Conservation (phyloP, 2,113 vertebrate genomes). For the Crotalus helleri region DNA sequence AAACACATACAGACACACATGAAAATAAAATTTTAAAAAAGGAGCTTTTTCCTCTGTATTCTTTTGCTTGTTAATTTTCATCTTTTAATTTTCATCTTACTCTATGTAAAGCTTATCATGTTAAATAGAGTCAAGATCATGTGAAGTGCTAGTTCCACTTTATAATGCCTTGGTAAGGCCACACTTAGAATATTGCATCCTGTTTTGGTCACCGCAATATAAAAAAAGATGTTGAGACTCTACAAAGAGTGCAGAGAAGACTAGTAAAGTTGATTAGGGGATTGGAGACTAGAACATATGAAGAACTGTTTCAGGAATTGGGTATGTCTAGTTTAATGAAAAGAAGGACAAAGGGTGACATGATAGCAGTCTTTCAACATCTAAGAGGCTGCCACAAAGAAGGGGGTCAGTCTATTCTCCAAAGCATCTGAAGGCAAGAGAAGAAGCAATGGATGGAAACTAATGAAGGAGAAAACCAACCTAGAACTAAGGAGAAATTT, state of each 20-base stretch:
- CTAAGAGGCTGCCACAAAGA: not conserved
- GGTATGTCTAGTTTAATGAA: not conserved
- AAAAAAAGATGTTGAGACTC: not conserved
- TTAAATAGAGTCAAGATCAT: not conserved
- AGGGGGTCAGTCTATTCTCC: not conserved
- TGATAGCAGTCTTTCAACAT: not conserved
- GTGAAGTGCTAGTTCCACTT: not conserved
- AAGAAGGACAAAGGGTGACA: not conserved
- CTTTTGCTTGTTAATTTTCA: conserved; percentile 52
- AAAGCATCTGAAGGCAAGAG: not conserved
- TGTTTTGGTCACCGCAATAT: not conserved
- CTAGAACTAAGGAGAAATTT: not conserved
- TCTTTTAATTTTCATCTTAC: conserved; percentile 23
- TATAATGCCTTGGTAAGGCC: not conserved
- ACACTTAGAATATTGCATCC: not conserved
- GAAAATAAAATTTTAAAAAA: conserved; percentile 21
- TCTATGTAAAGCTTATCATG: conserved; percentile 8
- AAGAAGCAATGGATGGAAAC: not conserved
- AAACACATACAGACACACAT: conserved; percentile 18
- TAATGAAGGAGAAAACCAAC: not conserved
- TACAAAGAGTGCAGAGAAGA: not conserved
- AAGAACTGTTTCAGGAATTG: not conserved
- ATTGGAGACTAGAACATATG: not conserved
- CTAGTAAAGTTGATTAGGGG: not conserved
- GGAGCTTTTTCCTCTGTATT: conserved; percentile 31